Percentiles rank a stretch among this genome's conserved stretches.
Conservation (phyloP, 2,888 invertebrate genomes). For the Clanis bilineata region DNA sequence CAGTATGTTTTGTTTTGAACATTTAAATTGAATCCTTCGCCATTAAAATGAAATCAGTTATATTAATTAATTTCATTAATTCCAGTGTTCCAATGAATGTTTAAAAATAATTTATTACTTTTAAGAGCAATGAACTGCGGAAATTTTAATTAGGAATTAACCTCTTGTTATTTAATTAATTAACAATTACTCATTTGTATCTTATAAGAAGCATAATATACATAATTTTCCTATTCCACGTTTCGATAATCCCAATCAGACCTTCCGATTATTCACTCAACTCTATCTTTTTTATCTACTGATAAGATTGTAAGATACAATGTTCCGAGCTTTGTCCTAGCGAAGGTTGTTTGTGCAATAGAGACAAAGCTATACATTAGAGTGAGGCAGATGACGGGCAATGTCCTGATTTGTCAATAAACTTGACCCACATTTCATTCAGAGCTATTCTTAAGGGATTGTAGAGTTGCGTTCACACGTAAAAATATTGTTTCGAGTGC, state of each 20-base stretch:
- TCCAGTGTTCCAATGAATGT: no score
- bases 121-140: no score
- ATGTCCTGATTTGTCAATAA: slow-evolving; percentile 80
- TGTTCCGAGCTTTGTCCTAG: neutral
- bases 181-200: no score
- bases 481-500: neutral
- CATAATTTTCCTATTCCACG: no score
- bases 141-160: no score
- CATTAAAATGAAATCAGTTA: no score
- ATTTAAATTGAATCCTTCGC: no score
- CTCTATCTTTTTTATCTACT: neutral
- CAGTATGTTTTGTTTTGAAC: no score
- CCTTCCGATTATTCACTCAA: neutral
- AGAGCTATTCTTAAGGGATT: slow-evolving; percentile 62
- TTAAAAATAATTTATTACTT: no score
- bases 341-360: slow-evolving; percentile 30
- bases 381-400: slow-evolving; percentile 54
- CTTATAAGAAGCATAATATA: no score
- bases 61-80: no score
- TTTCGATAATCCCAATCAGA: neutral
- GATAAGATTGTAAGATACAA: neutral
- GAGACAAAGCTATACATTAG: slow-evolving; percentile 31
- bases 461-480: slow-evolving; percentile 39
- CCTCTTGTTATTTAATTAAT: no score
- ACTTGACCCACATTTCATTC: slow-evolving; percentile 80